phyloP scores from a whole-genome alignment of 2,113 vertebrate genomes.

The Myrmecobius fasciatus region DNA sequence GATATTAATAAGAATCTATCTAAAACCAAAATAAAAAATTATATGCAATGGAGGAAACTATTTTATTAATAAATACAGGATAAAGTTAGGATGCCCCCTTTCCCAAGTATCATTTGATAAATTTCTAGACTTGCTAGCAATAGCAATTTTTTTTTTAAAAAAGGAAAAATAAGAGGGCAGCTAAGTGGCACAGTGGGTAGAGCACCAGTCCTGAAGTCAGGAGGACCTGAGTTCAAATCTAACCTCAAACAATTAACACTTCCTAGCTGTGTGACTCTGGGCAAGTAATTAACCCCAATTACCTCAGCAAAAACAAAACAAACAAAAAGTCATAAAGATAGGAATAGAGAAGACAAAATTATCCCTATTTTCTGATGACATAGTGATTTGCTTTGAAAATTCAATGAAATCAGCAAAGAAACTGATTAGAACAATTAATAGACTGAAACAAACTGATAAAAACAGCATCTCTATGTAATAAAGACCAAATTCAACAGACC shows the following conservation, averaged over 20 bases:
- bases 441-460: not conserved
- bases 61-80: not conserved
- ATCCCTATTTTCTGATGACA: not conserved
- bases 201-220: no score
- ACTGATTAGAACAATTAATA: not conserved
- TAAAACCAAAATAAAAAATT: not conserved
- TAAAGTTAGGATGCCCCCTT: not conserved
- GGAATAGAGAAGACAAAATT: not conserved
- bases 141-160: not conserved
- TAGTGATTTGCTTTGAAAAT: not conserved
- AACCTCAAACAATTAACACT: no score
- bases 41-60: not conserved
- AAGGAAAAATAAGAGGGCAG: no score
- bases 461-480: not conserved
- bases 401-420: not conserved
- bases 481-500: not conserved
- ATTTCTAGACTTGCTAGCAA: not conserved
- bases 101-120: not conserved
- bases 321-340: no score
- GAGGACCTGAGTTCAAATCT: no score
- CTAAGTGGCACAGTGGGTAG: no score
- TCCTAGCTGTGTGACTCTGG: no score
- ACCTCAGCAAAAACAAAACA: no score
- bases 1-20: not conserved
- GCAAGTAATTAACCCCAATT: no score